Evolutionary conservation across 2,888 invertebrate species (phyloP).

Genomic region (Phytoseiulus persimilis): DNA sequence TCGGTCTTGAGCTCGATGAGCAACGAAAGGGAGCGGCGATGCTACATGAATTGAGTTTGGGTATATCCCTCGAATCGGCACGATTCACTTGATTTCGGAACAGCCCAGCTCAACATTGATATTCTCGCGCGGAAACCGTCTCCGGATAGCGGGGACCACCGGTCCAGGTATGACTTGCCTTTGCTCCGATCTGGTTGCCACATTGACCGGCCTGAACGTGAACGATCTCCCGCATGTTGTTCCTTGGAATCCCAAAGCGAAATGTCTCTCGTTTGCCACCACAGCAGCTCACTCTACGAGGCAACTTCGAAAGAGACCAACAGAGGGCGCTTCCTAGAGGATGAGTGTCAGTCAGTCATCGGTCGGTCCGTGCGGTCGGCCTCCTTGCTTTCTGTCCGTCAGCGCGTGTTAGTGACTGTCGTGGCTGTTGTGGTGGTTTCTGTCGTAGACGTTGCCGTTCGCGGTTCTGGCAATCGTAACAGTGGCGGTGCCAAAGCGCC

Average conservation of each 20-base stretch:
- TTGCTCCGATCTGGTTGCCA: conserved; percentile 55
- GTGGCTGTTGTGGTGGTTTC: not conserved
- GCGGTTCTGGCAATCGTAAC: not conserved
- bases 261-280: not conserved
- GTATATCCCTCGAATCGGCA: no score
- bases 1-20: no score
- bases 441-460: not conserved
- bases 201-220: conserved; percentile 55
- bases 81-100: no score
- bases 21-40: no score
- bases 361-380: not conserved
- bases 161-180: conserved; percentile 56
- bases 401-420: not conserved
- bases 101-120: no score
- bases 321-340: not conserved
- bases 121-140: no score
- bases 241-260: not conserved
- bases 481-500: not conserved
- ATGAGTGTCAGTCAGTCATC: not conserved
- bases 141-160: no score
- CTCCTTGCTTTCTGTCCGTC: not conserved
- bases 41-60: no score
- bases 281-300: not conserved
- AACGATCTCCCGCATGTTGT: conserved; percentile 51
- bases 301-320: not conserved